Base-by-base conservation (phyloP, 1,140 invertebrate species). In the Drosophila willistoni region DNA sequence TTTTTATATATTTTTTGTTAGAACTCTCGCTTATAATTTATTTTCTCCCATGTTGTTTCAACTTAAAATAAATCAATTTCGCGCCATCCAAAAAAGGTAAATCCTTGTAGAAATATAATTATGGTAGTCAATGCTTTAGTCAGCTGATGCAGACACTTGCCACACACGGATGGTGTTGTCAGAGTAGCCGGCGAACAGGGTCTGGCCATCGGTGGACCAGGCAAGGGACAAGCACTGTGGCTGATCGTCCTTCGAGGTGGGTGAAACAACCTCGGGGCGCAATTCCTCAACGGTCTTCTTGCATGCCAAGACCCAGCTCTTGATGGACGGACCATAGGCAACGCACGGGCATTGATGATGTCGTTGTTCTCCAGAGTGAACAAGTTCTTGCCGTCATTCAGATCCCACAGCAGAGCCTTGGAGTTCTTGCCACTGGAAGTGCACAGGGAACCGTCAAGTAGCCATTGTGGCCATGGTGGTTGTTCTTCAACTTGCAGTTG, bases 251-350 rank as follows among this genome's bases (percentile, higher is more conserved):
- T 98, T 98, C 60, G 94, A 94, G 5, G 94, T 95, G 33, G 79
- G 78, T 33, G 94, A 94, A 67, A 98, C 96, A 81, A 99, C 96
- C 91, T 99, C 98, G 13, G 98, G 97, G 92, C 97, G 96, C 54
- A 99, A 94, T 93, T 99, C 99, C 93, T 99, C 98, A 82, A 99
- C 98, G 95, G 99, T 98, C 92, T 99, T 97, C 94, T 99, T 99
- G 93, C 97, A 98, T 94, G 99, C 99, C 91, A 99, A 94, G 95
- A 99, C 99, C 99, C 99, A 99, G 92, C 99, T 99, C 93, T 99
- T 99, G 92, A 99, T 99, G 80, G 96, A 97, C 65, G 98, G 97
- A 85, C 99, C 99, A 92, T 97, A 99, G n/a, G 99, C 99, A 90
- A 98, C 99, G 94, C 99, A 99, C 13, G 93, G 7, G 98, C 97